Base-by-base conservation (phyloP, 2,888 invertebrate genomes). In the Chelonus formosanus region DNA sequence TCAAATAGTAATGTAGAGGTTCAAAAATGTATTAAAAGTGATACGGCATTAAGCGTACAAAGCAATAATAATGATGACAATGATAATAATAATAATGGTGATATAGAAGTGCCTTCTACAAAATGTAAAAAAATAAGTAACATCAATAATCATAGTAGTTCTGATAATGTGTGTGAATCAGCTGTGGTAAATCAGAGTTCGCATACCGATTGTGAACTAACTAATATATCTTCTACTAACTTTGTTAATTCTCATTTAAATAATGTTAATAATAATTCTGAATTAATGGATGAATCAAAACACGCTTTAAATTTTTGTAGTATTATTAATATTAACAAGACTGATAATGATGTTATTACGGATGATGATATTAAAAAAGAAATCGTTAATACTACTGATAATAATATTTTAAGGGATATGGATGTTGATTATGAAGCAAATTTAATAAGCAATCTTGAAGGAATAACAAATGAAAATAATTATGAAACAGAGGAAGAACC, bases 151-250 rank as follows among this genome's bases (percentile, higher is more conserved):
- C 70, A 65, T 20, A 54, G 34, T 43, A 63, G 31, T 59, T 36
- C 58, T 35, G 43, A 54, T 5, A 43, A 40, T 40, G 20, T 20
- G 20, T 20, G 20, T 20, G 20, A 20, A 20, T 20, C 20, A 20
- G 20, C 20, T 20, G 20, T 20, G 20, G 20, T 20, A 20, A 20
- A 20, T 20, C 20, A 20, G 20, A 20, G 20, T 20, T 20, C 20
- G 20, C 6, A 40, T 40, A 40, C 6, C 40, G 40, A 40, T 40
- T 40, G 40, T 83, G 92, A 92, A 83, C 86, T 87, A 55, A 87
- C 84, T 64, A 85, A 87, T 59, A 70, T 75, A 6, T 78, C 69
- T 47, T 67, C 75, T 43, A 47, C 10, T 50, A 40, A 43, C 57
- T 3, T 20, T 52, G n/a, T 35, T 35, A 31, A 58, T 47, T 32